Conservation (phyloP, 2,797 vertebrate species). For the Myoxocephalus aenaeus region DNA sequence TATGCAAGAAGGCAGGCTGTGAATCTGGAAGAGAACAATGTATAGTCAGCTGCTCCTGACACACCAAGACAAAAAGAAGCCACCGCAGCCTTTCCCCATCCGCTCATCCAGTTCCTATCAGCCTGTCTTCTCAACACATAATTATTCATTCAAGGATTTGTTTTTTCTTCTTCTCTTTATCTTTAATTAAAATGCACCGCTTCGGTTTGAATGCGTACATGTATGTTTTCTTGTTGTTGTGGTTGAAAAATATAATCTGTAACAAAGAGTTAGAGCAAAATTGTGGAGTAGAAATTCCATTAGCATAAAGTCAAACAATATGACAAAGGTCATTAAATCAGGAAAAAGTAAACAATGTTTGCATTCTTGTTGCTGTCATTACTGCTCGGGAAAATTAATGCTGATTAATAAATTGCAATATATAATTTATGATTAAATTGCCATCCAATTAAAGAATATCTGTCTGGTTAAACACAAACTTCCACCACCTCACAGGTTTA, state of each 20-base stretch:
- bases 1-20: conserved; percentile 70
- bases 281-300: conserved; percentile 18
- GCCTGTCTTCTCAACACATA: conserved; percentile 55
- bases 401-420: conserved; percentile 19
- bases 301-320: conserved; percentile 50
- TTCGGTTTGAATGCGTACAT: conserved; percentile 4
- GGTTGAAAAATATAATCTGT: conserved; percentile 5
- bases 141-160: conserved; percentile 30
- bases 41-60: conserved; percentile 83
- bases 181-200: conserved; percentile 22
- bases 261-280: conserved; percentile 18
- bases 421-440: conserved; percentile 8
- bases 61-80: conserved; percentile 77
- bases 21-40: conserved; percentile 79
- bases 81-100: conserved; percentile 54
- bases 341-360: conserved; percentile 51
- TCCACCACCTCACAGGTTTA: conserved; percentile 3
- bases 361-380: conserved; percentile 56
- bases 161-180: conserved; percentile 1
- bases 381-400: conserved; percentile 6
- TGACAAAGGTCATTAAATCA: conserved; percentile 64
- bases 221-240: background rate
- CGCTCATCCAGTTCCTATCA: conserved; percentile 54
- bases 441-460: conserved; percentile 7
- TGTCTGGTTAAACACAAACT: conserved; percentile 23